Evolutionary conservation across 2,113 vertebrate species (phyloP).

Genomic region (Myodes glareolus): DNA sequence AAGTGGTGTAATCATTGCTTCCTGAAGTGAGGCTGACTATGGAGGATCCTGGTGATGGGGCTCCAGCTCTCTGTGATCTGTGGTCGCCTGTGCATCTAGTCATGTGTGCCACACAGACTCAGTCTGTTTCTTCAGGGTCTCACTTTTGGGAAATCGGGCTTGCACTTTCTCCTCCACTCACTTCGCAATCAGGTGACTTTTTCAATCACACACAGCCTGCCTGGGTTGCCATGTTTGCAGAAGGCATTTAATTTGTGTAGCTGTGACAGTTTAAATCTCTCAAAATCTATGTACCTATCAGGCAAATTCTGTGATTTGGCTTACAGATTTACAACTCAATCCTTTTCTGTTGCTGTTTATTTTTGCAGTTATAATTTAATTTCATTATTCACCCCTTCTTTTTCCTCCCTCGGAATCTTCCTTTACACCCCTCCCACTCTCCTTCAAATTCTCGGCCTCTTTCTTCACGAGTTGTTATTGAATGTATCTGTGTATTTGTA

Average conservation of each 20-base stretch:
- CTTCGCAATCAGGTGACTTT: not conserved
- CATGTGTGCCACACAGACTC: not conserved
- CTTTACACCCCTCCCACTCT: accelerated
- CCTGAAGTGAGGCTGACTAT: constrained; percentile 46
- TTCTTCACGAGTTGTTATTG: not conserved
- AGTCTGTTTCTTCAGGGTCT: not conserved
- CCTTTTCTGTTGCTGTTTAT: not conserved
- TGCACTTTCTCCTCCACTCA: not conserved
- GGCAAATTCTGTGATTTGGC: constrained; percentile 40
- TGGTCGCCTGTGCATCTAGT: constrained; percentile 3
- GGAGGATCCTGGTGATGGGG: constrained; percentile 43
- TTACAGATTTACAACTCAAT: not conserved
- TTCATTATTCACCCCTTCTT: not conserved
- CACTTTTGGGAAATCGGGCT: not conserved
- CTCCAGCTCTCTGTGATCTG: not conserved
- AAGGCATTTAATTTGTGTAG: not conserved
- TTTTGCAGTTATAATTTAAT: not conserved
- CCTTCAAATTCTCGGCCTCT: not conserved
- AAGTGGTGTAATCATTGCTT: constrained; percentile 40
- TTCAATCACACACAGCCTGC: not conserved
- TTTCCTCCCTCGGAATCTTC: not conserved
- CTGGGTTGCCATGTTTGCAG: not conserved
- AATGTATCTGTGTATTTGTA: not conserved
- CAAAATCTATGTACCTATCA: not conserved
- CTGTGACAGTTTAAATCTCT: not conserved